Evolutionary conservation across 30 jellyfish, hydroid and myxozoan species (phyloP), one percentile per base, ranked within the genome.

Genomic region (Phacellophora camtschatica): DNA sequence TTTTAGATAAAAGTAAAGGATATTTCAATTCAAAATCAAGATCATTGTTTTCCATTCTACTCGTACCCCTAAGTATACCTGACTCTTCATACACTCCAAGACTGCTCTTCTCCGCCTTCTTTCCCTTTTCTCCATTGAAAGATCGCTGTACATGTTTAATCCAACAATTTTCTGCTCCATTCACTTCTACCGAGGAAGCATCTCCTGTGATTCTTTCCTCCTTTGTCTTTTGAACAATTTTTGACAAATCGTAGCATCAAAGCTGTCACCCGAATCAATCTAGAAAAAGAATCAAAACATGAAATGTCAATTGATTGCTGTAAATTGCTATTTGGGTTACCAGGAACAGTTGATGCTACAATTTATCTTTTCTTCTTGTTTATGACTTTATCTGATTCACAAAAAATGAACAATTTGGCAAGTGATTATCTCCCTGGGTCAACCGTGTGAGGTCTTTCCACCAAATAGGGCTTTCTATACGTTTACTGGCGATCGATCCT

Each of bases 361-460:
- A 4, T 56, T 4, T 4, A 7, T 56, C 15, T 56, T 12, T 23
- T 4, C 71, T 12, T 56, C 48, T 56, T 33, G 24, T 8, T 56
- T 33, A 12, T 3, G 2, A 56, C 15, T 56, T 56, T 33, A 4
- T 7, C 0, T 3, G 71, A 29, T 0, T 56, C 48, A 56, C 48
- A 3, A 12, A 25, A 4, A 4, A 7, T 45, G 0, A 3, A 4
- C 64, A 0, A 1, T 30, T 29, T 8, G 86, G 86, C 86, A 75
- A 74, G 0, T 23, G 5, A 12, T 34, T 31, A 11, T 74, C 75
- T 5, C 64, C 86, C 36, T 50, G 25, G 11, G 31, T 30, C 24
- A 74, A 19, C 85, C 86, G 55, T n/a, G 10, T 6, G 1, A 67
- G 86, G 7, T 51, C 76, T 33, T 74, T 65, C 86, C 74, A 74